phyloP scores from a whole-genome alignment of 2,888 invertebrate species.

The Craniophora ligustri region DNA sequence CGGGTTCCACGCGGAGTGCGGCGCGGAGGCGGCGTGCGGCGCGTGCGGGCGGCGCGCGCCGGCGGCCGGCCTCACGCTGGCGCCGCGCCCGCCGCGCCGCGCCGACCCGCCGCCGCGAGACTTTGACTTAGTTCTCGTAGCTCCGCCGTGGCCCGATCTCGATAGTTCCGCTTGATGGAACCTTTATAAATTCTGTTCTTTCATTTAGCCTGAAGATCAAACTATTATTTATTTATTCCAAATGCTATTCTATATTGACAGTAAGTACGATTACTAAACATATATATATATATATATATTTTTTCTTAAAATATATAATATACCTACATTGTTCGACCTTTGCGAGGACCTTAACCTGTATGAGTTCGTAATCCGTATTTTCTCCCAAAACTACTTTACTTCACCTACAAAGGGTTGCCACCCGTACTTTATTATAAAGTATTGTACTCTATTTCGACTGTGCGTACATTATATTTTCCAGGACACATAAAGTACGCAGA shows the following conservation, averaged over 20 bases:
- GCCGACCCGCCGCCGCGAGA: conserved; percentile 81
- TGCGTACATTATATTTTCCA: no score
- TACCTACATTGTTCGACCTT: no score
- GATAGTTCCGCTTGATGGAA: conserved; percentile 17
- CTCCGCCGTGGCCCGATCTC: conserved; percentile 32
- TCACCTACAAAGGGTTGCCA: no score
- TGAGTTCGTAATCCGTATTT: no score
- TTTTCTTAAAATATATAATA: no score
- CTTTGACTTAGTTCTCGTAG: conserved; percentile 68
- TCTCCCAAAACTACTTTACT: no score
- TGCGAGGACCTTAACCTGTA: no score
- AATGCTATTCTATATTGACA: neutral
- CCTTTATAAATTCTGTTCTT: neutral
- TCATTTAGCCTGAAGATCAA: neutral
- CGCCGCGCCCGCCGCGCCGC: conserved; percentile 51
- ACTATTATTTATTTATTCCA: neutral
- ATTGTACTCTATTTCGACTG: no score
- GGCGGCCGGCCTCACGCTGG: conserved; percentile 51
- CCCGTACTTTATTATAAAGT: no score
- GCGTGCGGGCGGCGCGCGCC: conserved; percentile 69
- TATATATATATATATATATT: no score
- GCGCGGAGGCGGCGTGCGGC: conserved; percentile 64
- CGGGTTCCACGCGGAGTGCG: conserved; percentile 74
- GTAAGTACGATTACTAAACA: no score
- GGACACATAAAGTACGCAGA: no score